Conservation (phyloP, 2,113 vertebrate genomes). For the Bos indicus region DNA sequence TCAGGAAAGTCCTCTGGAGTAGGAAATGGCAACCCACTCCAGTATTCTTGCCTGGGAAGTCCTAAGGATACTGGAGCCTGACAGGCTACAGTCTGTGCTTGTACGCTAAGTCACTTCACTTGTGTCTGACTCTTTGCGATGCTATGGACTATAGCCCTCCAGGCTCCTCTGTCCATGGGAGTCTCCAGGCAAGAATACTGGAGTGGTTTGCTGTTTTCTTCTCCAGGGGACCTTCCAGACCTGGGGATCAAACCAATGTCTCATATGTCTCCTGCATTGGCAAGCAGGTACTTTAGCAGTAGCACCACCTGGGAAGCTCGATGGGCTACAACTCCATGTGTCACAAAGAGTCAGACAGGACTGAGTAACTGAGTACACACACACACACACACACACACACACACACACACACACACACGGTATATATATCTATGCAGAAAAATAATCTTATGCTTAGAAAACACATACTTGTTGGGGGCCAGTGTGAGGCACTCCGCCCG, state of each 20-base stretch:
- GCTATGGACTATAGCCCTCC: background rate
- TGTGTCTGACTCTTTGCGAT: rapidly evolving
- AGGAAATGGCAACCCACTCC: background rate
- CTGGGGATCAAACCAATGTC: background rate
- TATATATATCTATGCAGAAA: background rate
- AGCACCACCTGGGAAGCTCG: background rate
- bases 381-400: background rate
- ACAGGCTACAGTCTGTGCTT: background rate
- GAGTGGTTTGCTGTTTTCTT: background rate
- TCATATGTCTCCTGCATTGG: background rate
- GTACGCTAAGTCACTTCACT: background rate
- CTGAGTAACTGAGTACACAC: background rate
- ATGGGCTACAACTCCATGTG: background rate
- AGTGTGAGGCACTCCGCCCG: too few species aligned
- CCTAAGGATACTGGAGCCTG: background rate
- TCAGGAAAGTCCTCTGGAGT: background rate
- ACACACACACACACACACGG: background rate
- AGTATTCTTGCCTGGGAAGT: background rate
- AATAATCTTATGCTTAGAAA: background rate
- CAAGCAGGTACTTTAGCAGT: background rate
- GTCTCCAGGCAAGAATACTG: background rate
- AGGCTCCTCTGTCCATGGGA: background rate
- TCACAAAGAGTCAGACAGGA: background rate
- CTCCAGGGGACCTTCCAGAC: rapidly evolving
- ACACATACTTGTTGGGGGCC: background rate